Evolutionary conservation across 2,888 invertebrate species (phyloP).

Genomic region (Mechanitis messenoides): DNA sequence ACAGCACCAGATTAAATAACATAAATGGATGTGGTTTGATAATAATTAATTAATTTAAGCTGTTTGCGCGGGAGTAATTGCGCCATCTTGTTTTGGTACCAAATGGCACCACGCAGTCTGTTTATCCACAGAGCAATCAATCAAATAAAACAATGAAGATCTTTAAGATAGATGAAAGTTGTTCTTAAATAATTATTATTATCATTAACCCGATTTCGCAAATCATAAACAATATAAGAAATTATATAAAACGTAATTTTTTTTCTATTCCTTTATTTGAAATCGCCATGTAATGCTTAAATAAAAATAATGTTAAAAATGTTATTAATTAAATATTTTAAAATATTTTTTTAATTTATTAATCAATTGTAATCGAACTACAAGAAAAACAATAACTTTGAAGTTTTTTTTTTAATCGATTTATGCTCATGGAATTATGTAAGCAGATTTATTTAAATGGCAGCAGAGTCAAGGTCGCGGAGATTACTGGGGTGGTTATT

Average conservation of each 20-base stretch:
- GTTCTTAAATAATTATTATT: not conserved
- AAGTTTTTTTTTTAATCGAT: too few species aligned
- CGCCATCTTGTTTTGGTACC: conserved; percentile 3
- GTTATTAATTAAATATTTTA: too few species aligned
- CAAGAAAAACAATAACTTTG: too few species aligned
- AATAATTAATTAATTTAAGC: not conserved
- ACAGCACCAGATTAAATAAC: conserved; percentile 8
- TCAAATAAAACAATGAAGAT: conserved; percentile 4
- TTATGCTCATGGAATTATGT: too few species aligned
- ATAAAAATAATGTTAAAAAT: too few species aligned
- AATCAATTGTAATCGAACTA: too few species aligned
- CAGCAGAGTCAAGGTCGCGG: too few species aligned
- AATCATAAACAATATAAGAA: not conserved
- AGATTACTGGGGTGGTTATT: too few species aligned
- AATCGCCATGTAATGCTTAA: too few species aligned
- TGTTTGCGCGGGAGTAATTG: not conserved
- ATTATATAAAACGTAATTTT: not conserved
- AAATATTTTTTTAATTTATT: too few species aligned
- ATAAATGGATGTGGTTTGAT: conserved; percentile 3
- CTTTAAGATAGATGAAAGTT: not conserved
- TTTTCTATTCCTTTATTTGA: too few species aligned
- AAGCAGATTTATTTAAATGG: too few species aligned
- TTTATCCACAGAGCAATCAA: not conserved
- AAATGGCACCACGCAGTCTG: conserved; percentile 18
- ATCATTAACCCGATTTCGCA: not conserved